These are phyloP conservation scores for Drosophila niveifrons DNA, from an alignment of 2,888 invertebrate species.

Conservation along the genomic window DNA sequence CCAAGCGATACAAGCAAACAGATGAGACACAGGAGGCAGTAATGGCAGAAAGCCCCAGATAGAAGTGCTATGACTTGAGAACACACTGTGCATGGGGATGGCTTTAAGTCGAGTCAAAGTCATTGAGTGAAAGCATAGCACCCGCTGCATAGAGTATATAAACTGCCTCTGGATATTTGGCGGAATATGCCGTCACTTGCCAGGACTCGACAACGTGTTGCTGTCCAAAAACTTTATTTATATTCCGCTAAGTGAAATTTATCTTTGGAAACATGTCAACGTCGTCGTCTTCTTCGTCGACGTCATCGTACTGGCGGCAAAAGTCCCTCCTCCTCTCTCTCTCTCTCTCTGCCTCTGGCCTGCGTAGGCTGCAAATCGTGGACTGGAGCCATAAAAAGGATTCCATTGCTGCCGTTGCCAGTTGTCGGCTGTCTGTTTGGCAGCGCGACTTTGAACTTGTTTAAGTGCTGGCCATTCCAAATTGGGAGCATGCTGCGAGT, in stretches of 20 bases:
- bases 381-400: slow-evolving; percentile 54
- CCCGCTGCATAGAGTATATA: slow-evolving; percentile 1
- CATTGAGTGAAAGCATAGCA: neutral
- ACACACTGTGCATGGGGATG: neutral
- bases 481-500: slow-evolving; percentile 43
- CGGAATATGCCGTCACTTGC: slow-evolving; percentile 57
- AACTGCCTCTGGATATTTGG: slow-evolving; percentile 59
- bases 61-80: neutral
- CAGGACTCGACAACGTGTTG: slow-evolving; percentile 50
- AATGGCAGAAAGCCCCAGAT: neutral
- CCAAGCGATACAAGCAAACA: slow-evolving; percentile 42
- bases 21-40: slow-evolving; percentile 29
- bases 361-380: slow-evolving; percentile 39
- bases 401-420: slow-evolving; percentile 31
- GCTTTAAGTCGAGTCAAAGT: neutral
- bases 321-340: neutral
- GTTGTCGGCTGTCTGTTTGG: slow-evolving; percentile 20
- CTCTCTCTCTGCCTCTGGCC: neutral
- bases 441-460: slow-evolving; percentile 61
- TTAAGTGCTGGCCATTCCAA: slow-evolving; percentile 48
- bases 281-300: slow-evolving; percentile 30
- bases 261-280: slow-evolving; percentile 73
- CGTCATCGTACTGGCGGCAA: slow-evolving; percentile 29
- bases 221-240: slow-evolving; percentile 75
- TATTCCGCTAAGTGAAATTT: slow-evolving; percentile 78